Evolutionary conservation across 2,113 vertebrate species (phyloP).

Genomic region (Seriola aureovittata): DNA sequence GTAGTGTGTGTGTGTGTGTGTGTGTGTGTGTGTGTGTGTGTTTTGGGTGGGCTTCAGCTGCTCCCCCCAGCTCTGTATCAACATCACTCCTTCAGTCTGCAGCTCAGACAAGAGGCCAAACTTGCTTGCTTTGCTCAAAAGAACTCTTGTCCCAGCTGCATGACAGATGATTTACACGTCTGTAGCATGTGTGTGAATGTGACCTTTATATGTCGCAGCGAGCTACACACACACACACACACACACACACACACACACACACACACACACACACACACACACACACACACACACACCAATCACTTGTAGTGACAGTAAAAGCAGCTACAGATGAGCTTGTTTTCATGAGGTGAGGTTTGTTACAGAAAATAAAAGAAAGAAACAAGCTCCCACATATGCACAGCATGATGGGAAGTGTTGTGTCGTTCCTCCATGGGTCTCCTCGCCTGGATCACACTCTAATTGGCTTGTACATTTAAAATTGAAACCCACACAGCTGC

Average conservation of each 20-base stretch:
- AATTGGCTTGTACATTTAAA: not conserved
- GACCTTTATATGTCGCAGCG: conserved; percentile 30
- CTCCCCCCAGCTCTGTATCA: conserved; percentile 47
- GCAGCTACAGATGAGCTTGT: not conserved
- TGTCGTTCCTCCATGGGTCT: not conserved
- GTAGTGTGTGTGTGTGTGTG: conserved; percentile 29
- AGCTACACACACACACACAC: not conserved
- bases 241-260: too few relatives aligned
- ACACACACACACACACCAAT: conserved; percentile 8
- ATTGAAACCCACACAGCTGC: too few relatives aligned
- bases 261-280: conserved; percentile 2
- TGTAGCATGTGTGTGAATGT: conserved; percentile 42
- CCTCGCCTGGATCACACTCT: not conserved
- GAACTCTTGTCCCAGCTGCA: conserved; percentile 33
- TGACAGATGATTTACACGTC: conserved; percentile 53
- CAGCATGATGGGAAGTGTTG: conserved; percentile 4
- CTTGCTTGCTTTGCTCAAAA: conserved; percentile 47
- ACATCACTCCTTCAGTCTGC: conserved; percentile 52
- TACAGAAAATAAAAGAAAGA: not conserved
- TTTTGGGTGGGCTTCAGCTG: conserved; percentile 66
- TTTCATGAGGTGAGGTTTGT: not conserved
- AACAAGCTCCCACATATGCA: not conserved
- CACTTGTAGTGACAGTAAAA: not conserved
- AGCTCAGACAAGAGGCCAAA: conserved; percentile 42
- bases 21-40: conserved; percentile 25